These are phyloP conservation scores for Xestia rhomboidea DNA, from an alignment of 2,888 invertebrate species.

Conservation along the genomic window DNA sequence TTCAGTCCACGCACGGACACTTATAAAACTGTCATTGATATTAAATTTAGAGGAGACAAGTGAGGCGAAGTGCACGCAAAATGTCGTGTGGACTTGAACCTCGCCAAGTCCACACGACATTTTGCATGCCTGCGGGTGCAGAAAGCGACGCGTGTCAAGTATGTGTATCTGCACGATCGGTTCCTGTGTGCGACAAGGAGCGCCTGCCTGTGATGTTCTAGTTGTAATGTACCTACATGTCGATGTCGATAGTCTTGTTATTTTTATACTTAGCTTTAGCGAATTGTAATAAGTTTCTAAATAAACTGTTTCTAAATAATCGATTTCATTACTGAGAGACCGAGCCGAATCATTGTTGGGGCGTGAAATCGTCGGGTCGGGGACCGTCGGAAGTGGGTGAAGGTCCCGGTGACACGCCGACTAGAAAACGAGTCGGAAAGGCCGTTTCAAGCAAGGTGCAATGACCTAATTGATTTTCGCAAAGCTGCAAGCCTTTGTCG, in stretches of 20 bases:
- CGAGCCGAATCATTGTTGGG: conserved; percentile 74
- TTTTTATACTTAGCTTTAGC: conserved; percentile 87
- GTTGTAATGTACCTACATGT: conserved; percentile 73
- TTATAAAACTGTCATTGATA: neutral
- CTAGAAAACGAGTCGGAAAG: conserved; percentile 77
- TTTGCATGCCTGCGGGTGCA: neutral
- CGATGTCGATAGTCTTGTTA: conserved; percentile 75
- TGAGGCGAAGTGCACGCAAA: neutral
- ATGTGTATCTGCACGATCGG: conserved; percentile 18
- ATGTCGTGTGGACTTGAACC: neutral
- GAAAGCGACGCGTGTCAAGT: conserved; percentile 1
- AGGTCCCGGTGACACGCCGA: conserved; percentile 78
- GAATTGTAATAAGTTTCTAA: conserved; percentile 85
- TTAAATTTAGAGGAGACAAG: neutral
- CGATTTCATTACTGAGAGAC: conserved; percentile 82
- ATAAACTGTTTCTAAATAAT: conserved; percentile 87
- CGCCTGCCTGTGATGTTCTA: conserved; percentile 79
- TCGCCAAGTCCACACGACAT: no score
- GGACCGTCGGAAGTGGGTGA: conserved; percentile 83
- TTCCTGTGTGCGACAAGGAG: conserved; percentile 41
- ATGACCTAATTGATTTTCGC: conserved; percentile 75
- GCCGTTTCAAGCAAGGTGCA: conserved; percentile 74
- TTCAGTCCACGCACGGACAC: conserved; percentile 11
- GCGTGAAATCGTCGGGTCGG: conserved; percentile 84
- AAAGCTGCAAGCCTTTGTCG: conserved; percentile 51